Evolutionary conservation across 2,113 vertebrate genomes (phyloP).

Genomic region (Taurulus bubalis): DNA sequence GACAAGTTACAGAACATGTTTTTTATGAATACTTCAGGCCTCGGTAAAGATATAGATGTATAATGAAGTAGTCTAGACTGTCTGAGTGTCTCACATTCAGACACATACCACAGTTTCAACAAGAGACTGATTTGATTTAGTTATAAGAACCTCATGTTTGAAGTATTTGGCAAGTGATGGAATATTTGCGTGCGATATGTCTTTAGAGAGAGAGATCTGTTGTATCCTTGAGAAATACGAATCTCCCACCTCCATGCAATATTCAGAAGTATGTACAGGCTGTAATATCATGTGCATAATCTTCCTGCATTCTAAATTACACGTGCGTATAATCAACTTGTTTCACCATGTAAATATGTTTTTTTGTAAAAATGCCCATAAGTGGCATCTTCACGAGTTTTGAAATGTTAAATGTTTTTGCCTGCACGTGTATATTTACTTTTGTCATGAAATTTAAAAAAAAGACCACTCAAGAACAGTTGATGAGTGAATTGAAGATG

Average conservation of each 20-base stretch:
- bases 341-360: neutral
- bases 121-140: slow-evolving; percentile 16
- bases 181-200: neutral
- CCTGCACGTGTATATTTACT: neutral
- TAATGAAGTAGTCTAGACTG: slow-evolving; percentile 52
- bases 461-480: neutral
- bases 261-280: neutral
- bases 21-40: slow-evolving; percentile 7
- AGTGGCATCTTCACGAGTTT: neutral
- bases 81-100: slow-evolving; percentile 34
- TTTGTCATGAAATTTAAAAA: slow-evolving; percentile 6
- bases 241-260: neutral
- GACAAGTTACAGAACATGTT: slow-evolving; percentile 19
- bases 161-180: neutral
- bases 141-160: neutral
- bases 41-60: slow-evolving; percentile 13
- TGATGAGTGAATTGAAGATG: neutral
- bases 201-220: slow-evolving; percentile 5
- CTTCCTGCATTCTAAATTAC: slow-evolving; percentile 8
- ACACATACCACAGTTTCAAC: neutral
- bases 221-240: slow-evolving; percentile 16
- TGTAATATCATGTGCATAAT: neutral
- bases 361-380: neutral
- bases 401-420: neutral
- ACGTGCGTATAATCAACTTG: neutral